Conservation (phyloP, 2,888 invertebrate species). For the Pinctada fucata region DNA sequence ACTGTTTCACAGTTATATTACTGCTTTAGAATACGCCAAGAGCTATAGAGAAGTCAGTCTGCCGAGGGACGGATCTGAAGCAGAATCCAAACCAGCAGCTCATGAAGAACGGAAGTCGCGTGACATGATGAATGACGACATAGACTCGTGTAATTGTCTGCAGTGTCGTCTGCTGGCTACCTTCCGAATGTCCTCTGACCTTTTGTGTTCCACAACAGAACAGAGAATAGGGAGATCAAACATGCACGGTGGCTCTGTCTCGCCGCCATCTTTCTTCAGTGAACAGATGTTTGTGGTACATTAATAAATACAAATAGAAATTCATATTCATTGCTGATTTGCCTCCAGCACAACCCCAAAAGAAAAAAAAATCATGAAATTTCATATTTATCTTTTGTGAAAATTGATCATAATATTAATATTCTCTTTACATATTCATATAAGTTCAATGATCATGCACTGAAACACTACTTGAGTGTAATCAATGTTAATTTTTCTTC, state of each 20-base stretch:
- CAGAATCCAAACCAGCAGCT: too few relatives aligned
- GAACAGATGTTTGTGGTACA: neutral
- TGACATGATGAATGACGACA: neutral
- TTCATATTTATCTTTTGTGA: too few relatives aligned
- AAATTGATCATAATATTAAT: too few relatives aligned
- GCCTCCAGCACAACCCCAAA: too few relatives aligned
- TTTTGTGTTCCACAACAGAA: neutral
- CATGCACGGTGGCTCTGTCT: neutral
- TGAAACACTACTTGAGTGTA: too few relatives aligned
- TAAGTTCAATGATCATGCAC: too few relatives aligned
- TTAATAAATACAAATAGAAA: neutral
- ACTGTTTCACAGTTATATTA: conserved; percentile 2
- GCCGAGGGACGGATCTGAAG: too few relatives aligned
- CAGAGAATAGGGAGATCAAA: neutral
- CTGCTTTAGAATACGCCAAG: neutral
- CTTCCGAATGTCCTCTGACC: neutral
- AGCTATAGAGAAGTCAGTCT: too few relatives aligned
- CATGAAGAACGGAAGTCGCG: neutral
- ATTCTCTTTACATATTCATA: too few relatives aligned
- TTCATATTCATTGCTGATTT: too few relatives aligned
- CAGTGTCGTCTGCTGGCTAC: conserved; percentile 10
- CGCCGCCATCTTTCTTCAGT: neutral
- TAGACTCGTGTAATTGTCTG: conserved; percentile 9
- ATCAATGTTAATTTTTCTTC: too few relatives aligned
- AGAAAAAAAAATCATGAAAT: too few relatives aligned